Percentiles rank a stretch among this genome's conserved stretches.
These are phyloP conservation scores for Eufriesea mexicana DNA, from an alignment of 1,140 invertebrate species.

Conservation along the genomic window DNA sequence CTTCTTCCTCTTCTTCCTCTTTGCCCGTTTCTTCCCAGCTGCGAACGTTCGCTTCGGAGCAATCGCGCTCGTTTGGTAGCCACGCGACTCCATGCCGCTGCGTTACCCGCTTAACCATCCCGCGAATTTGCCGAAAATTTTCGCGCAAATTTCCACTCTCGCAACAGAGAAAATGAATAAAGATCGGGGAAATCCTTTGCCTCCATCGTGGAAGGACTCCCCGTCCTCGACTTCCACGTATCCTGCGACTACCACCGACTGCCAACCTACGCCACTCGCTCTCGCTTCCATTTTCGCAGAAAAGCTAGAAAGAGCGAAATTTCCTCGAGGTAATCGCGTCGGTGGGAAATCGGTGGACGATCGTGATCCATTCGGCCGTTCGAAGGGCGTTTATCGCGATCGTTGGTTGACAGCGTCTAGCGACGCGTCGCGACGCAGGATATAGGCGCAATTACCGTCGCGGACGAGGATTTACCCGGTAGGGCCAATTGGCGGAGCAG, in stretches of 20 bases:
- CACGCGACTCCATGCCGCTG: neutral
- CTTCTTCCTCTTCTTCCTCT: no score
- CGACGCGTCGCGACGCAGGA: conserved; percentile 47
- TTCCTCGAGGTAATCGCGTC: conserved; percentile 10
- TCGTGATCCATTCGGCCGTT: conserved; percentile 59
- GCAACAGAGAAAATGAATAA: no score
- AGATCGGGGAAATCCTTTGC: no score
- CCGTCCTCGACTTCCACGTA: no score
- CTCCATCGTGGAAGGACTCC: no score
- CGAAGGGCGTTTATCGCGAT: conserved; percentile 62
- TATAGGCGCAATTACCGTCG: conserved; percentile 59
- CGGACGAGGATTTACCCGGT: conserved; percentile 50
- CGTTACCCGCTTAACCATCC: neutral
- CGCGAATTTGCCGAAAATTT: neutral
- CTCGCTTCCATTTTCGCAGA: neutral
- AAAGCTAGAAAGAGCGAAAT: conserved; percentile 21
- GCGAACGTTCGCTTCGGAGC: no score
- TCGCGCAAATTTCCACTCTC: no score
- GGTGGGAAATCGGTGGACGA: conserved; percentile 15
- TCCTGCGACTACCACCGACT: neutral
- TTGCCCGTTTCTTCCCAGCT: no score
- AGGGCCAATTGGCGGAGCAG: conserved; percentile 33
- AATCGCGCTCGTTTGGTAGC: neutral
- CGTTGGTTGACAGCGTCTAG: conserved; percentile 27
- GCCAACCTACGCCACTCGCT: no score